Evolutionary conservation across 2,888 invertebrate genomes (phyloP), one percentile per base, ranked within the genome.

Genomic region (Drosophila pegasa): DNA sequence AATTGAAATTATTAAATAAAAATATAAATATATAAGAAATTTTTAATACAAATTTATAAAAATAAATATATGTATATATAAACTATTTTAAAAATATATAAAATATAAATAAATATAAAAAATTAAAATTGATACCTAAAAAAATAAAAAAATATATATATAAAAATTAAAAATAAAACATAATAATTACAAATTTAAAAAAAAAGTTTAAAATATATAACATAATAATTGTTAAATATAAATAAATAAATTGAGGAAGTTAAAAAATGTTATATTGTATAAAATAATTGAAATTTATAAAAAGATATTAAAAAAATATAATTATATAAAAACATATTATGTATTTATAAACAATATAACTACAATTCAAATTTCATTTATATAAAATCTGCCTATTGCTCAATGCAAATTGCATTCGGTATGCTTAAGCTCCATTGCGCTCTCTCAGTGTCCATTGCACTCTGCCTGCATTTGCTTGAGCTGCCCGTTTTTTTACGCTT

Each of bases 401-500:
- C 41, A 70, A 68, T 68, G 38, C 43, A 55, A 68, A 61, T 70
- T 56, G 33, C 48, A 50, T 38, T 47, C 10, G 40, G 33, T 48
- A 54, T 68, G 37, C 40, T 20, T 16, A 40, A 37, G 47, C 25
- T 31, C 29, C 40, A 27, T n/a, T n/a, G 12, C 9, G 14, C 27
- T 31, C 27, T 43, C 10, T 25, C 5, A 27, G 27, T 12, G 6
- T 16, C 31, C 22, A 43, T 16, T 27, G 29, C 45, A 10, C 48
- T 8, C 20, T 41, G 20, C 20, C 4, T n/a, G n/a, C 35, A 61
- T 18, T 29, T 25, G 1, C 8, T 9, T 20, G 27, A 47, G 38
- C 37, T 35, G 50, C 35, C 59, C 25, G 31, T 60, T 57, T 59
- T 62, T 79, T 77, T 67, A 82, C 67, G 86, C 88, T 74, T 63